These are phyloP conservation scores for Metopolophium dirhodum DNA, from an alignment of 1,140 invertebrate genomes.

Conservation along the genomic window DNA sequence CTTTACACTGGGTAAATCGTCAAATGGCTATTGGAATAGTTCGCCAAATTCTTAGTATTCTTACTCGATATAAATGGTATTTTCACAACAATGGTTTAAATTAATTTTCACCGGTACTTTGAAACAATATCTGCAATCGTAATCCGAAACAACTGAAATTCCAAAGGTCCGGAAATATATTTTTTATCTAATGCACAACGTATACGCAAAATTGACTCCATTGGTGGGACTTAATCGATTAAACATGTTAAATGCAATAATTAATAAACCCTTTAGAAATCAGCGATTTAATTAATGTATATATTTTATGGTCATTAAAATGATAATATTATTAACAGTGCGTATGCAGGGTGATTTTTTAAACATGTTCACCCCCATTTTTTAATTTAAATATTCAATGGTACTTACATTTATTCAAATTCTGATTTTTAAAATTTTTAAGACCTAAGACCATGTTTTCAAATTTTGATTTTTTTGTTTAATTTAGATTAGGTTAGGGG, in stretches of 20 bases:
- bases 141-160: neutral
- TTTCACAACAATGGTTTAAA: neutral
- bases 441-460: too few relatives aligned
- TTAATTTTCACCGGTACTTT: constrained; percentile 16
- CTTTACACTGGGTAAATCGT: neutral
- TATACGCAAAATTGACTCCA: neutral
- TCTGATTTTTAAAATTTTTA: too few relatives aligned
- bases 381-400: too few relatives aligned
- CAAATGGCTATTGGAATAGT: constrained; percentile 27
- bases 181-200: neutral
- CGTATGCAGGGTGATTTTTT: too few relatives aligned
- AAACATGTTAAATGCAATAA: neutral
- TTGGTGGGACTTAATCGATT: neutral
- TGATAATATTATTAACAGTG: neutral
- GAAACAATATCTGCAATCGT: neutral
- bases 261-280: neutral
- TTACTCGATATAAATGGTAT: neutral
- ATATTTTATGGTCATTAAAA: neutral
- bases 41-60: too few relatives aligned
- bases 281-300: neutral
- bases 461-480: too few relatives aligned
- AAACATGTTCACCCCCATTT: too few relatives aligned
- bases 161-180: neutral
- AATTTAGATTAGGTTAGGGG: too few relatives aligned
- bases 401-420: too few relatives aligned